Conservation (phyloP, 2,797 vertebrate genomes). For the Perdix hodgsoniae region DNA sequence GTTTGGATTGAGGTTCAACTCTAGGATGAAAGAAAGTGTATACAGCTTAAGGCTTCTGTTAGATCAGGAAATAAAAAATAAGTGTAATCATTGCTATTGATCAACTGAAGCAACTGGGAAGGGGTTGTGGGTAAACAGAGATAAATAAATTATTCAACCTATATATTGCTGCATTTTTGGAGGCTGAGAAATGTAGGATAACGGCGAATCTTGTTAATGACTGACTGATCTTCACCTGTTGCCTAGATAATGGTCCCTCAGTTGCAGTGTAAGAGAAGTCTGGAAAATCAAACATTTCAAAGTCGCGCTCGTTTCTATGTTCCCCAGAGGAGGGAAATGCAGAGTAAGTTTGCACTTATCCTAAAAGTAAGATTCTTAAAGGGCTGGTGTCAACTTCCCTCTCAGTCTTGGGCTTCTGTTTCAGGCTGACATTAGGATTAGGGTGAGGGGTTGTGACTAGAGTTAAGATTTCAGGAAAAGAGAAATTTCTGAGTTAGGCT, state of each 20-base stretch:
- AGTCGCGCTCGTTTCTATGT: neutral
- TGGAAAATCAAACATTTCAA: slow-evolving; percentile 2
- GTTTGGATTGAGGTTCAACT: neutral
- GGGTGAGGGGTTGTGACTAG: neutral
- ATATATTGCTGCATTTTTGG: neutral
- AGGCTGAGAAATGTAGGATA: neutral
- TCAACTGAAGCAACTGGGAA: neutral
- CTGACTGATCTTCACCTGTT: neutral
- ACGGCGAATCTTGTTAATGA: neutral
- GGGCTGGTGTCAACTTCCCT: neutral
- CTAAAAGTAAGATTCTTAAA: neutral
- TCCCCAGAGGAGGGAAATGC: neutral
- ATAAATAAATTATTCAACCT: neutral
- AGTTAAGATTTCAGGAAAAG: neutral
- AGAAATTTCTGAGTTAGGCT: neutral
- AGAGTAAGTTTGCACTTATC: neutral
- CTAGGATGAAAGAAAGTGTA: neutral
- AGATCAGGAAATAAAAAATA: neutral
- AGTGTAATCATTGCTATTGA: neutral
- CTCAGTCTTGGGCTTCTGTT: neutral
- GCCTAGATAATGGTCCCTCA: neutral
- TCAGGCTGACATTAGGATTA: neutral
- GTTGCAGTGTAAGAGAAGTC: neutral
- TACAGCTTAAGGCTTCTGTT: neutral
- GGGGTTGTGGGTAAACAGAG: neutral